A percentile compares a stretch with the other conserved stretches of the same genome.
Conservation (phyloP, 2,797 vertebrate genomes). For the Nannoperca australis region DNA sequence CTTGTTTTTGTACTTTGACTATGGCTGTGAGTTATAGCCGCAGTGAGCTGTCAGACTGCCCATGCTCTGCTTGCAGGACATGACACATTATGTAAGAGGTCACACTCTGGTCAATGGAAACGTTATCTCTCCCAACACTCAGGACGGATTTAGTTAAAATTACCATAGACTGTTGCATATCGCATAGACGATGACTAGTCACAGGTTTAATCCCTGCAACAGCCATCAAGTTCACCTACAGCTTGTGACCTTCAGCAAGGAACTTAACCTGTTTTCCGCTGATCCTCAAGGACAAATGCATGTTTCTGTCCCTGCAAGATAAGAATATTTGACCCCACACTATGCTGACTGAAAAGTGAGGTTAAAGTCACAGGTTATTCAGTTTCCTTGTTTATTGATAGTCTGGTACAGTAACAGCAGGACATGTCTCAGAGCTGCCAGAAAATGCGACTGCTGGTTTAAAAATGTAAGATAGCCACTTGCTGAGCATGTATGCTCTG, state of each 20-base stretch:
- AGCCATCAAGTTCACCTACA: slow-evolving; percentile 5
- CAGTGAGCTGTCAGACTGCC: background rate
- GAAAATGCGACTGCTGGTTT: slow-evolving; percentile 20
- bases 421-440: slow-evolving; percentile 6
- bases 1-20: background rate
- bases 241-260: background rate
- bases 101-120: slow-evolving; percentile 56
- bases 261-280: background rate
- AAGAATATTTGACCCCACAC: background rate
- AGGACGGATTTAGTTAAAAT: slow-evolving; percentile 27
- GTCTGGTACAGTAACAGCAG: slow-evolving; percentile 11
- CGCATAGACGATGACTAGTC: slow-evolving; percentile 17
- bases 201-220: slow-evolving; percentile 10
- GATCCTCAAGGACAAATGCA: background rate
- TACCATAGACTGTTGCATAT: slow-evolving; percentile 23
- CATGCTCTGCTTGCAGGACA: background rate
- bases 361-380: no score
- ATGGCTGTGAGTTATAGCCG: background rate
- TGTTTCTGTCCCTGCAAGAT: background rate
- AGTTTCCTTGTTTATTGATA: no score
- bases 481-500: slow-evolving; percentile 51
- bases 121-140: slow-evolving; percentile 56
- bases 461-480: slow-evolving; percentile 30
- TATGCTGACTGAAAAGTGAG: no score
- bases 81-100: slow-evolving; percentile 67